Base-by-base conservation (phyloP, 2,888 invertebrate species). In the Drosophila robusta region DNA sequence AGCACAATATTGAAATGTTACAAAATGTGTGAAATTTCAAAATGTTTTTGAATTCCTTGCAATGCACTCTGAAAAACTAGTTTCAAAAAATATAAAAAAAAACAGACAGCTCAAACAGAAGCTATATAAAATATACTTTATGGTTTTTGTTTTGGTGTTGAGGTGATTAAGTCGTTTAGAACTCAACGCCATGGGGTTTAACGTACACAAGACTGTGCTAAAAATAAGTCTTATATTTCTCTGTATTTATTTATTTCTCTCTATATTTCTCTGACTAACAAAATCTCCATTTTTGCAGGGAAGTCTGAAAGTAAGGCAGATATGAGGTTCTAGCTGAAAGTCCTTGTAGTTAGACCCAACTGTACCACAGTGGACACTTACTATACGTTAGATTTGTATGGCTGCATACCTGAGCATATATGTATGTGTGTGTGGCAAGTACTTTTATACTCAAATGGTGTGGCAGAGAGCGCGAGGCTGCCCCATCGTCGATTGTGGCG, bases 391-490 rank as follows among this genome's bases (percentile, higher is more conserved):
- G n/a, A 5, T 24, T 24, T 7, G 18, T 50, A n/a, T 24, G 24
- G 34, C 7, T 39, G 18, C 18, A 18, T 18, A 18, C 18, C 18
- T 18, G 18, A 2, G 9, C 7, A 42, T 16, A 22, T 18, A n/a
- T 36, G 12, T 16, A 14, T n/a, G 9, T 9, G 3, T 29, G 11
- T 57, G n/a, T 57, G 12, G 16, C 12, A 14, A 6, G n/a, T 50
- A 29, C 18, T 22, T 42, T 22, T 42, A 42, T 22, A 22, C 12
- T 24, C 16, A 39, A 62, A 32, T 63, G 14, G 22, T 16, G n/a
- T 61, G 46, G 64, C 60, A 63, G 22, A 14, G 54, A 47, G 50
- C 14, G 24, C 49, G 32, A 52, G 52, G 22, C 52, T 58, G 50
- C 29, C 14, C 16, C 14, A 36, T 36, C 36, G 36, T 36, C n/a